A percentile compares a stretch with the other conserved stretches of the same genome.
These are phyloP conservation scores for Mesaphorura yosii DNA, from an alignment of 1,140 invertebrate species.

Conservation along the genomic window DNA sequence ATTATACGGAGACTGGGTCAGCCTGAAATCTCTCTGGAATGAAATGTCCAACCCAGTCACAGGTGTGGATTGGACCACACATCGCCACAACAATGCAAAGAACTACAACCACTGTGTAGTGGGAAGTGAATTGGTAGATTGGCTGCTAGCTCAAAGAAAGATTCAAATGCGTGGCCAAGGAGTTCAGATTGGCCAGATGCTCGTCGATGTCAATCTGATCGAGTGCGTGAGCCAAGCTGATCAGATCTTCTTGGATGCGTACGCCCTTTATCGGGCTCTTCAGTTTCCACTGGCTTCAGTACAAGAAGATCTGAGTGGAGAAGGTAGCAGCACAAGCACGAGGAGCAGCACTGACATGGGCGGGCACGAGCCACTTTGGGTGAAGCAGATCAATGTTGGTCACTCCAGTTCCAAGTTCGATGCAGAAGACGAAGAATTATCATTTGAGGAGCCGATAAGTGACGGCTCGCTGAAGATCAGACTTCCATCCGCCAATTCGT, in stretches of 20 bases:
- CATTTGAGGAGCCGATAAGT: no score
- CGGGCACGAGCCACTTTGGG: conserved; percentile 54
- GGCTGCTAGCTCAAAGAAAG: conserved; percentile 59
- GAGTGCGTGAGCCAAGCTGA: conserved; percentile 52
- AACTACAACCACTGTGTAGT: conserved; percentile 55
- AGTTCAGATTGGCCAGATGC: conserved; percentile 62
- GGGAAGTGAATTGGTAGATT: conserved; percentile 62
- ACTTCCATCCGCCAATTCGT: conserved; percentile 48
- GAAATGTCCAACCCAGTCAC: conserved; percentile 51
- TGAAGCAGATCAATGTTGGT: conserved; percentile 48
- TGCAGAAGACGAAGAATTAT: conserved; percentile 37
- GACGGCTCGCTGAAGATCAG: conserved; percentile 22
- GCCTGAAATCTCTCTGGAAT: conserved; percentile 58
- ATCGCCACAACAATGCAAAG: conserved; percentile 49
- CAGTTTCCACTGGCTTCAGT: conserved; percentile 30
- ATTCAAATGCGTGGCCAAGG: conserved; percentile 60
- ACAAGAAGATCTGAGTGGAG: conserved; percentile 5
- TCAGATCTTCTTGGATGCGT: conserved; percentile 46
- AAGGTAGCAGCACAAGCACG: conserved; percentile 5
- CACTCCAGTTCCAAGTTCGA: conserved; percentile 36
- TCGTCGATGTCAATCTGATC: conserved; percentile 64
- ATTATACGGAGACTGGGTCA: conserved; percentile 57
- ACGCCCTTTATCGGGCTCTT: conserved; percentile 45
- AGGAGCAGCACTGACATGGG: conserved; percentile 26
- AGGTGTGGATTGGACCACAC: conserved; percentile 50